Conservation (phyloP, 2,797 vertebrate species). For the Sylvia borin region DNA sequence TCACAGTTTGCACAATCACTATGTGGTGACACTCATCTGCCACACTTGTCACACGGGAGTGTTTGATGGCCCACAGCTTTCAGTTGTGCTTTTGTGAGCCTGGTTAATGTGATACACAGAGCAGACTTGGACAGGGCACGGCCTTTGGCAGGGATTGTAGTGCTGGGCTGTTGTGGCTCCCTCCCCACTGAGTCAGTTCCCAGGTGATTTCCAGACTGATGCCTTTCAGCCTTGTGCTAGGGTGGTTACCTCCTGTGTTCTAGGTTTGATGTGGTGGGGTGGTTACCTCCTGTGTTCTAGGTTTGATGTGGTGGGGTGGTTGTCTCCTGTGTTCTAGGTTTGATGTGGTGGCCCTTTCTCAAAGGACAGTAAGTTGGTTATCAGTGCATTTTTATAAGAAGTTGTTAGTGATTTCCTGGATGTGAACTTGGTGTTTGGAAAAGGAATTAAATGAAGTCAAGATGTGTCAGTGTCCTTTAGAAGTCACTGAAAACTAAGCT, state of each 20-base stretch:
- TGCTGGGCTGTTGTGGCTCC: background rate
- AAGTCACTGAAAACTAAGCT: background rate
- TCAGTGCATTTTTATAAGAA: background rate
- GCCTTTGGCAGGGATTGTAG: background rate
- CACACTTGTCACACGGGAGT: background rate
- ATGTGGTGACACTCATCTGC: background rate
- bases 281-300: too few relatives aligned
- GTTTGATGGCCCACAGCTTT: background rate
- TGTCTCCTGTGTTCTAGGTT: background rate
- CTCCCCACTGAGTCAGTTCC: background rate
- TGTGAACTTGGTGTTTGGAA: background rate
- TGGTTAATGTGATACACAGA: accelerated
- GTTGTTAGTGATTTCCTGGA: background rate
- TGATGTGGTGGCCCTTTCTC: background rate
- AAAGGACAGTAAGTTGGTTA: background rate
- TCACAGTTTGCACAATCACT: background rate
- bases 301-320: background rate
- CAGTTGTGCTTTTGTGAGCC: accelerated
- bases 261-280: background rate
- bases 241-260: background rate
- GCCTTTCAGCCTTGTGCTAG: background rate
- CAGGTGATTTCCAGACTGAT: background rate
- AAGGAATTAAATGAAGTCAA: background rate
- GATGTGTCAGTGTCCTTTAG: background rate
- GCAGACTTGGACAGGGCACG: accelerated